A percentile compares a stretch with the other conserved stretches of the same genome.
Evolutionary conservation across 2,113 vertebrate genomes (phyloP).

Genomic region (Cyanistes caeruleus): DNA sequence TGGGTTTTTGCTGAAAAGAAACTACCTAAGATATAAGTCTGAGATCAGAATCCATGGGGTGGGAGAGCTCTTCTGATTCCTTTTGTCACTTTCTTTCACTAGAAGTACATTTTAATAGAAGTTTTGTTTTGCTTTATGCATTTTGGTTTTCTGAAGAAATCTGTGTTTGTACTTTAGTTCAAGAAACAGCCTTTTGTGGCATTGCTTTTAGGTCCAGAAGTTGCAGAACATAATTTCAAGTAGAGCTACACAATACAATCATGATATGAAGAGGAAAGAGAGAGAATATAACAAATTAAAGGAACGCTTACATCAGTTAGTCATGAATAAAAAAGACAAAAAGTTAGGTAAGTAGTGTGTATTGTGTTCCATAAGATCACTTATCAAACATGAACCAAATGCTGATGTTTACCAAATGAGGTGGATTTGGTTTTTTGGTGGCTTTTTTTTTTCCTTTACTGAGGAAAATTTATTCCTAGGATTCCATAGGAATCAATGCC

Average conservation of each 20-base stretch:
- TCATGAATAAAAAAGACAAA: constrained; percentile 93
- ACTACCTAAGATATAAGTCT: background rate
- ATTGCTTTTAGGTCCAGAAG: constrained; percentile 86
- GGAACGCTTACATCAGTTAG: constrained; percentile 90
- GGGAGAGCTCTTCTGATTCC: background rate
- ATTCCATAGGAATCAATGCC: background rate
- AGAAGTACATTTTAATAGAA: background rate
- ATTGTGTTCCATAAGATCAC: background rate
- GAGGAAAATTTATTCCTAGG: background rate
- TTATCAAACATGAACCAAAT: background rate
- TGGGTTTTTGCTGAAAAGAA: background rate
- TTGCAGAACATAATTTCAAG: constrained; percentile 92
- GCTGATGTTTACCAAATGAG: background rate
- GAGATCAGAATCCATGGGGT: background rate
- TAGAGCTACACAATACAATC: constrained; percentile 93
- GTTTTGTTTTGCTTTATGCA: background rate
- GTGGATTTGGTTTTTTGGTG: background rate
- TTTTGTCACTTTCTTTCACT: background rate
- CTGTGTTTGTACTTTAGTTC: background rate
- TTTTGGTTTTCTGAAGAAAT: background rate
- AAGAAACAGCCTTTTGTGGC: background rate
- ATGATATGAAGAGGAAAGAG: constrained; percentile 95
- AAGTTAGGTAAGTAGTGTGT: constrained; percentile 80
- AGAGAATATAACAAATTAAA: constrained; percentile 91
- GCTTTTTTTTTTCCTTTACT: background rate